Conservation (phyloP, 2,797 vertebrate genomes). For the Pagetopsis macropterus region DNA sequence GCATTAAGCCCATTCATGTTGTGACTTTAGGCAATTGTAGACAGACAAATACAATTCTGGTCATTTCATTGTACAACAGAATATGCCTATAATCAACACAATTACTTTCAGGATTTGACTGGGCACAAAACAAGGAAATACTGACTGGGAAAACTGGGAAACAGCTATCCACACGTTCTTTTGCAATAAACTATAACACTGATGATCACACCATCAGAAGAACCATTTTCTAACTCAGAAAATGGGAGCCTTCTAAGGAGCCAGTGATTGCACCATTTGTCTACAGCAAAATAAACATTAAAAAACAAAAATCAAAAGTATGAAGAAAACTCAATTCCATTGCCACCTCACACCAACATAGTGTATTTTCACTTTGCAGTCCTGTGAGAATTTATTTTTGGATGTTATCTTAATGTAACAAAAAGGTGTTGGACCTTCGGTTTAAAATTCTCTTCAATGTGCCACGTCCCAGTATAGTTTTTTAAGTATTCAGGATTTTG, state of each 20-base stretch:
- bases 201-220: too few relatives aligned
- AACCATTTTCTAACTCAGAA: too few relatives aligned
- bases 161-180: too few relatives aligned
- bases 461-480: neutral
- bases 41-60: neutral
- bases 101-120: too few relatives aligned
- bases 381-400: neutral
- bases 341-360: neutral
- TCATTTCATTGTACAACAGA: neutral
- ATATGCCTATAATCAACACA: too few relatives aligned
- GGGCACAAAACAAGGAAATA: too few relatives aligned
- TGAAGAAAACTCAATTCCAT: neutral
- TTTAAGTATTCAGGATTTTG: conserved; percentile 21
- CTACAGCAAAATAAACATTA: neutral
- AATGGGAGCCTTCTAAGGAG: too few relatives aligned
- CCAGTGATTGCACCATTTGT: too few relatives aligned
- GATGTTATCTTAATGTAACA: neutral
- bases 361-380: neutral
- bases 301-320: neutral
- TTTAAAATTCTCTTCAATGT: neutral
- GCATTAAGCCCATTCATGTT: neutral
- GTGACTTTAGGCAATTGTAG: neutral
- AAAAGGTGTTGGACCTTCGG: neutral
- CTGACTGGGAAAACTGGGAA: too few relatives aligned
- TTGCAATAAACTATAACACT: too few relatives aligned